phyloP scores from a whole-genome alignment of 1,140 invertebrate species.

The Trichomalopsis sarcophagae region DNA sequence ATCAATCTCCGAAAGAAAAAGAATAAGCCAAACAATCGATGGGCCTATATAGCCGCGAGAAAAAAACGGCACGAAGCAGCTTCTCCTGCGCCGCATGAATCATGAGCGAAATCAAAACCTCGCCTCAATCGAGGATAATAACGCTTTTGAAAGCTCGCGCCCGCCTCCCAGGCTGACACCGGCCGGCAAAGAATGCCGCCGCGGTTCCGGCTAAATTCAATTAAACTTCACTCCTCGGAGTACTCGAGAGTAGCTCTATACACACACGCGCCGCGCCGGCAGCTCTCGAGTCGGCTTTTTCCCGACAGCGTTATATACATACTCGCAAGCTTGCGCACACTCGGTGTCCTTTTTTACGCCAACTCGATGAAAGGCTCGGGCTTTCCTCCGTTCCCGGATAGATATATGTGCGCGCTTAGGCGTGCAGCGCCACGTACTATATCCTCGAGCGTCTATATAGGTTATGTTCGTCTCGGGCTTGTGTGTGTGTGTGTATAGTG shows the following conservation, averaged over 20 bases:
- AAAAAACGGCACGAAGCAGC: background rate
- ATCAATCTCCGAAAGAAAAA: background rate
- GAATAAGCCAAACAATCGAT: background rate
- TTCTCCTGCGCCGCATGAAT: background rate
- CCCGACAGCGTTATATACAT: background rate
- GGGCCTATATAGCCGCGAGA: background rate
- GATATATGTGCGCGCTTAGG: constrained; percentile 7
- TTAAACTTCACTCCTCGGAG: constrained; percentile 7
- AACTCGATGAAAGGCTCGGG: constrained; percentile 22
- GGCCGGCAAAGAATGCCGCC: background rate
- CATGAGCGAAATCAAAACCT: constrained; percentile 8
- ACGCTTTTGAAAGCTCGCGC: background rate
- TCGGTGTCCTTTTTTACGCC: background rate
- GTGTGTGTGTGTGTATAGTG: background rate
- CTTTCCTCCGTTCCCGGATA: constrained; percentile 4
- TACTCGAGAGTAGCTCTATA: background rate
- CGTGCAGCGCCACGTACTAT: background rate
- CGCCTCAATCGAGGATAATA: constrained; percentile 24
- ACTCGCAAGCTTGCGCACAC: too few species aligned
- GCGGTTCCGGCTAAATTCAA: constrained; percentile 24
- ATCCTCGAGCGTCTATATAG: constrained; percentile 6
- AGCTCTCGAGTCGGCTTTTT: background rate
- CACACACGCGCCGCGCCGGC: background rate
- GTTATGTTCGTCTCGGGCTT: background rate
- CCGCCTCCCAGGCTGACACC: constrained; percentile 25